Conservation (phyloP, 2,888 invertebrate species). For the Cataglyphis altisquamis region DNA sequence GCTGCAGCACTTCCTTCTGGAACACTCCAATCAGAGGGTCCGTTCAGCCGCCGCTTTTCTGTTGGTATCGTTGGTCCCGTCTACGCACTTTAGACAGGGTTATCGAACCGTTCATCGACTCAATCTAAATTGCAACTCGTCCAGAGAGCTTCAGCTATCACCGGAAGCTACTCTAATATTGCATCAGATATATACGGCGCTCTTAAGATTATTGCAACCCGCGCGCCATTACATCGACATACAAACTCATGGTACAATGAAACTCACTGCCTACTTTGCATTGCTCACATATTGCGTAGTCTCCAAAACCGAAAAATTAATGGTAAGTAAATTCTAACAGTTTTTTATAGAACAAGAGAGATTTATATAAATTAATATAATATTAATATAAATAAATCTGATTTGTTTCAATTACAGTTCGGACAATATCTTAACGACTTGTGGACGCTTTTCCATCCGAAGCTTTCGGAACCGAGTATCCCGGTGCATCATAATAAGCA, state of each 20-base stretch:
- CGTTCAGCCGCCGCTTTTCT: conserved; percentile 96
- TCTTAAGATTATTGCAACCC: conserved; percentile 92
- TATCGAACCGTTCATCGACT: conserved; percentile 90
- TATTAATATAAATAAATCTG: neutral
- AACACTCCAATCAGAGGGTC: conserved; percentile 94
- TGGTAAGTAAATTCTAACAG: conserved; percentile 89
- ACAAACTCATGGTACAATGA: conserved; percentile 95
- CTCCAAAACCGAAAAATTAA: conserved; percentile 95
- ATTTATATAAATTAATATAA: neutral
- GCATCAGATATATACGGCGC: conserved; percentile 91
- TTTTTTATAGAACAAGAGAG: neutral
- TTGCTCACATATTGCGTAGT: conserved; percentile 96
- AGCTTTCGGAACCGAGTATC: conserved; percentile 97
- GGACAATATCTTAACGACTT: conserved; percentile 96
- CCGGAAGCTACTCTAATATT: conserved; percentile 89
- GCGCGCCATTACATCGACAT: conserved; percentile 96
- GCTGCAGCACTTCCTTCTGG: conserved; percentile 96
- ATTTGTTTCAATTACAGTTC: conserved; percentile 89
- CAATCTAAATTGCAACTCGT: conserved; percentile 87
- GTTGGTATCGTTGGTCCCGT: conserved; percentile 96
- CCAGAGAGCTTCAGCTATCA: conserved; percentile 82
- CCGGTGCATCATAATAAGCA: conserved; percentile 98
- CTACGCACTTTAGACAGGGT: conserved; percentile 95
- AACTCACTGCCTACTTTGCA: conserved; percentile 97
- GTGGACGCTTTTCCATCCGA: conserved; percentile 98